These are phyloP conservation scores for Ceyx melanurus DNA, from an alignment of 2,113 vertebrate genomes.

Conservation along the genomic window DNA sequence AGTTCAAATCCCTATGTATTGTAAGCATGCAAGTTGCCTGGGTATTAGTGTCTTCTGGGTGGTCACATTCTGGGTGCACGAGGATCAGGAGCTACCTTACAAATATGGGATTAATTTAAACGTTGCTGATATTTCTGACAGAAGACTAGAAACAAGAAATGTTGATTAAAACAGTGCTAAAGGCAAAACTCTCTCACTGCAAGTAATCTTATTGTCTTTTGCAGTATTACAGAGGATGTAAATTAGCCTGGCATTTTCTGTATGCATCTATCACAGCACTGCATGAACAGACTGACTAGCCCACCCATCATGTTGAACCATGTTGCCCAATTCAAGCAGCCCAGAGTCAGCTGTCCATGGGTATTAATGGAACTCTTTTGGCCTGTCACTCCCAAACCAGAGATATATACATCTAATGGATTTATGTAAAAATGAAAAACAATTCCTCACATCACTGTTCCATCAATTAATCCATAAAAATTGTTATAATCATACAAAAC, in stretches of 20 bases:
- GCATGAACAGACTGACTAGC: neutral
- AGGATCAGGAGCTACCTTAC: neutral
- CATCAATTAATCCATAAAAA: constrained; percentile 27
- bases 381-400: neutral
- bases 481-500: constrained; percentile 5
- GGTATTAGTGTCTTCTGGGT: neutral
- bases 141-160: neutral
- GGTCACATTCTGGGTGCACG: neutral
- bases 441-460: neutral
- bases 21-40: neutral
- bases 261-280: neutral
- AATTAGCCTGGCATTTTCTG: neutral
- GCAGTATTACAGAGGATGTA: neutral
- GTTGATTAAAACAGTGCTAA: neutral
- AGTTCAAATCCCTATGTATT: neutral
- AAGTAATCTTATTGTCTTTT: neutral
- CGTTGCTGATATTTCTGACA: neutral
- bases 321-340: neutral
- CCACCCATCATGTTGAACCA: neutral
- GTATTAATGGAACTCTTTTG: neutral
- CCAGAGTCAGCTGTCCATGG: neutral
- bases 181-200: neutral
- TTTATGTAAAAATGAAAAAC: constrained; percentile 25
- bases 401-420: neutral
- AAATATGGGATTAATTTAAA: neutral